Conservation (phyloP, 2,888 invertebrate species). For the Mesorhabditis sp. region DNA sequence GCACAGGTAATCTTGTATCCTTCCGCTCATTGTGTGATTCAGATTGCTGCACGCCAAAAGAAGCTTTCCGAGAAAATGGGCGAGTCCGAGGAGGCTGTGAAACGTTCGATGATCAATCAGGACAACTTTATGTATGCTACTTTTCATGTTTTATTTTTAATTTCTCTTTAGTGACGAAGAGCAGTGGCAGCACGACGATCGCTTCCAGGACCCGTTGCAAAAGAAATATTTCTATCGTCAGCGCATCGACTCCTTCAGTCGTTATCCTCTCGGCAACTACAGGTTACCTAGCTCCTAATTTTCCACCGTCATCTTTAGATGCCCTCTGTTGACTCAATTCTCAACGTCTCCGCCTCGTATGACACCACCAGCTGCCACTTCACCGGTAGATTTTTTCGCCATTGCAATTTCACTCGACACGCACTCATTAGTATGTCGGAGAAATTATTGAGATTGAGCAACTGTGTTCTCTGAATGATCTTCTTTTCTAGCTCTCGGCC, state of each 20-base stretch:
- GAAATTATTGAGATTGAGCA: background rate
- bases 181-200: conserved; percentile 2
- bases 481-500: background rate
- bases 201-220: conserved; percentile 11
- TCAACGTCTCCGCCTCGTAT: background rate
- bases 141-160: too few relatives aligned
- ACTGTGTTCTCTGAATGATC: background rate
- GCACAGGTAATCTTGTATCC: conserved; percentile 11
- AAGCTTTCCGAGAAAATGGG: conserved; percentile 4
- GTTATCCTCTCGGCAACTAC: conserved; percentile 23
- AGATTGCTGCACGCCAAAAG: conserved; percentile 14
- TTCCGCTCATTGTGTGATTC: background rate
- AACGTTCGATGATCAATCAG: background rate
- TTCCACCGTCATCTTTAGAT: background rate
- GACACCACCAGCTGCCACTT: background rate
- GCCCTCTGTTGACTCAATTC: conserved; percentile 6
- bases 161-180: background rate
- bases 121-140: background rate
- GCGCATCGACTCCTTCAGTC: conserved; percentile 32
- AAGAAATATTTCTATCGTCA: conserved; percentile 38
- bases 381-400: background rate
- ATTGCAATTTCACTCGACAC: too few relatives aligned
- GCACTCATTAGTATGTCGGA: too few relatives aligned
- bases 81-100: background rate
- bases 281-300: background rate